Conservation (phyloP, 2,888 invertebrate species). For the Ormyrus rosae region DNA sequence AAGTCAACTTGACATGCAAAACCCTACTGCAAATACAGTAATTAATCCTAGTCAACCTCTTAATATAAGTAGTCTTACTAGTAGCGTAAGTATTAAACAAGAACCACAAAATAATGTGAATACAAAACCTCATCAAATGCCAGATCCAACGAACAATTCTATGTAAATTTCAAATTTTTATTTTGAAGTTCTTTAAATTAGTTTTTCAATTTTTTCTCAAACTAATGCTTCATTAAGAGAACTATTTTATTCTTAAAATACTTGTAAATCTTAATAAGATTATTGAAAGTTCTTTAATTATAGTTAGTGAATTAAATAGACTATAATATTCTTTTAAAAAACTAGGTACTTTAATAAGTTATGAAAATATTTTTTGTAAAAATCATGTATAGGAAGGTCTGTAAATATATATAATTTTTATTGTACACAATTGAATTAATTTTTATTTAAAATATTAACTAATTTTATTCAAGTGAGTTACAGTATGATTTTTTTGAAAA, state of each 20-base stretch:
- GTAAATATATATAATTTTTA: too few species aligned
- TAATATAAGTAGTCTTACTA: constrained; percentile 58
- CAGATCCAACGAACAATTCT: constrained; percentile 67
- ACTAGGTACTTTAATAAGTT: too few species aligned
- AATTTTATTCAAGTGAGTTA: too few species aligned
- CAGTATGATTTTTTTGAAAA: too few species aligned
- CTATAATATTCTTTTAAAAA: constrained; percentile 5
- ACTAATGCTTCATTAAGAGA: background rate
- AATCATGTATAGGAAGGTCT: too few species aligned
- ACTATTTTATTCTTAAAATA: constrained; percentile 7
- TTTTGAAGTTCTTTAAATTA: constrained; percentile 1
- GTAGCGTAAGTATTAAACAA: constrained; percentile 63
- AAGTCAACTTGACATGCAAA: constrained; percentile 92
- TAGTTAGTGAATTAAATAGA: background rate
- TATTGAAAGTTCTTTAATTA: too few species aligned
- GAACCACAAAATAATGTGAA: constrained; percentile 64
- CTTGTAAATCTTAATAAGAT: too few species aligned
- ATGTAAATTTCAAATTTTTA: constrained; percentile 56
- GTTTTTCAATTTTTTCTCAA: too few species aligned
- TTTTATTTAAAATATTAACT: too few species aligned
- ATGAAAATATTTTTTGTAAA: too few species aligned
- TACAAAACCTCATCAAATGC: constrained; percentile 65
- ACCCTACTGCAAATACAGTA: constrained; percentile 78
- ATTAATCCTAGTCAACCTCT: constrained; percentile 69
- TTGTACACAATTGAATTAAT: too few species aligned